Percentiles rank a stretch among this genome's conserved stretches.
phyloP scores from a whole-genome alignment of 2,797 vertebrate species.

The Anguilla megastoma region DNA sequence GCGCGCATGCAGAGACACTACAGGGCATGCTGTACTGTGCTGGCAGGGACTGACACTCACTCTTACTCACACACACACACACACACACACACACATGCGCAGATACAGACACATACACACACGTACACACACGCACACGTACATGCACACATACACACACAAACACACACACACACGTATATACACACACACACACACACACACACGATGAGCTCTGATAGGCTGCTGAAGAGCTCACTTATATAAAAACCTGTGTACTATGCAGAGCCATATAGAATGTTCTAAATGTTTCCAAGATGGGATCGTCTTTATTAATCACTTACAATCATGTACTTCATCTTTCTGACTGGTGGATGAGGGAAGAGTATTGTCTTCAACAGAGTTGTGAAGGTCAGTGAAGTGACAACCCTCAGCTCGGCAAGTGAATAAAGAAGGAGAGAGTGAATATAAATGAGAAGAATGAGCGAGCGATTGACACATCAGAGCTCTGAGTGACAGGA shows the following conservation, averaged over 20 bases:
- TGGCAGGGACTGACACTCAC: neutral
- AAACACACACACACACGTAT: neutral
- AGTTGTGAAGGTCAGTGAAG: neutral
- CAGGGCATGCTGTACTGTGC: neutral
- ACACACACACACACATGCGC: neutral
- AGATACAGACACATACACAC: neutral
- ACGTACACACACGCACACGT: neutral
- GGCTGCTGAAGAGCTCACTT: neutral
- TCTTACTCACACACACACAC: neutral
- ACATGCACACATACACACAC: neutral
- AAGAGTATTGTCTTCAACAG: neutral
- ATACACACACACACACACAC: neutral
- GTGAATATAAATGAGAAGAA: neutral
- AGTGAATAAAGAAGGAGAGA: neutral
- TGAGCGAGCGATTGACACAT: neutral
- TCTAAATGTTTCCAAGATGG: neutral
- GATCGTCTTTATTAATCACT: neutral
- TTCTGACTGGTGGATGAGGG: neutral
- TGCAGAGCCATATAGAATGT: neutral
- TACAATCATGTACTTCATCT: neutral
- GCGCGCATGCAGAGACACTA: neutral
- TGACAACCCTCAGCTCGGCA: neutral
- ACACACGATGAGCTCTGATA: slow-evolving; percentile 3
- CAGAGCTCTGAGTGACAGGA: neutral
- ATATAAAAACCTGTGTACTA: neutral